Percentiles rank a stretch among this genome's conserved stretches.
Evolutionary conservation across 2,888 invertebrate genomes (phyloP).

Genomic region (Caenorhabditis uteleia): DNA sequence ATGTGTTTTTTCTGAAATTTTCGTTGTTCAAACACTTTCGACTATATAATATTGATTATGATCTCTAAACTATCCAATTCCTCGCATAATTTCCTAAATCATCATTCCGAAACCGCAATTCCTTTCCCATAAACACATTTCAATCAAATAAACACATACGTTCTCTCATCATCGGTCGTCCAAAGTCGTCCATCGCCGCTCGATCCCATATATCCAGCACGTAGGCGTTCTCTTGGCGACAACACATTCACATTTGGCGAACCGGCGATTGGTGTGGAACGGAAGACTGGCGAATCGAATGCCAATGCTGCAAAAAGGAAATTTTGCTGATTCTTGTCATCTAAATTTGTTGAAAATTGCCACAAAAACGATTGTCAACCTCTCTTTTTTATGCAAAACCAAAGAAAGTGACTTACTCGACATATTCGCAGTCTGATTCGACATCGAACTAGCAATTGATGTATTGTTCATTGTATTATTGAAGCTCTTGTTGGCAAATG

Average conservation of each 20-base stretch:
- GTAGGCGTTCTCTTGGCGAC: slow-evolving; percentile 20
- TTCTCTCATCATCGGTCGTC: slow-evolving; percentile 7
- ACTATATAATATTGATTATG: too few species aligned
- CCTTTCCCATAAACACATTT: too few species aligned
- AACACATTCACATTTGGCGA: slow-evolving; percentile 17
- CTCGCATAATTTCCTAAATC: too few species aligned
- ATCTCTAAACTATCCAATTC: too few species aligned
- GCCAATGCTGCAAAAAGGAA: background rate
- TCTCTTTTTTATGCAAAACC: background rate
- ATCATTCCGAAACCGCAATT: too few species aligned
- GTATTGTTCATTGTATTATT: slow-evolving; percentile 15
- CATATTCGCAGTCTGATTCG: slow-evolving; percentile 6
- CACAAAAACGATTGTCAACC: background rate
- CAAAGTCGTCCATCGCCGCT: slow-evolving; percentile 25
- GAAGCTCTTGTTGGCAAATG: slow-evolving; percentile 20
- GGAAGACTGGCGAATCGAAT: slow-evolving; percentile 18
- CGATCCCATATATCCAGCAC: slow-evolving; percentile 19
- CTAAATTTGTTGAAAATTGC: background rate
- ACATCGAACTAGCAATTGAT: slow-evolving; percentile 28
- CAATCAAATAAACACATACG: too few species aligned
- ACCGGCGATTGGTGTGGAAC: slow-evolving; percentile 35
- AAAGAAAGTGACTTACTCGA: background rate
- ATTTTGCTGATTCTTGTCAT: background rate
- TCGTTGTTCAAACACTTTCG: too few species aligned
- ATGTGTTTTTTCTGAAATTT: too few species aligned